Percentiles rank a stretch among this genome's conserved stretches.
phyloP scores from a whole-genome alignment of 2,797 vertebrate species.

The Emydoidea blandingii region DNA sequence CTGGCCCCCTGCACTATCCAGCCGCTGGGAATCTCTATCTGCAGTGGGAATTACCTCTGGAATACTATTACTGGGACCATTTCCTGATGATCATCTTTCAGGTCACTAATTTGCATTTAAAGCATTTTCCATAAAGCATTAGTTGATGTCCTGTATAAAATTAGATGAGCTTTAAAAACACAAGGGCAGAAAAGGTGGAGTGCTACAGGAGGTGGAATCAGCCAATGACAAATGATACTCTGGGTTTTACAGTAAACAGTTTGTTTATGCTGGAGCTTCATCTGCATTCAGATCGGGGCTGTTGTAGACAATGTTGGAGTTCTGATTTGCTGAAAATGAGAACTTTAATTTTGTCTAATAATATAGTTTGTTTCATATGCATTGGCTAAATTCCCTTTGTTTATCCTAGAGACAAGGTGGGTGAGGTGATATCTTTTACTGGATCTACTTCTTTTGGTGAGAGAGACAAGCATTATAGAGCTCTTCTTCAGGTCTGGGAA shows the following conservation, averaged over 20 bases:
- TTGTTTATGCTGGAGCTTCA: not conserved
- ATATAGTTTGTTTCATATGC: not conserved
- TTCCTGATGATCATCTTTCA: not conserved
- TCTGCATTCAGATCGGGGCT: rapidly evolving
- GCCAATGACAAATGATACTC: not conserved
- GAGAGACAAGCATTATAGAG: not conserved
- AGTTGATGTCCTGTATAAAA: rapidly evolving
- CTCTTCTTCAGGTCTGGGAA: not conserved
- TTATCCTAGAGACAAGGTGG: not conserved
- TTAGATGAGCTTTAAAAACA: not conserved
- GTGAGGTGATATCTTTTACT: not conserved
- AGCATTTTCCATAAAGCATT: not conserved
- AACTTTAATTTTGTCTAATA: not conserved
- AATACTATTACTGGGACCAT: not conserved
- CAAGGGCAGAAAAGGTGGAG: rapidly evolving
- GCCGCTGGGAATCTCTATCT: not conserved
- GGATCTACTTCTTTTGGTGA: not conserved
- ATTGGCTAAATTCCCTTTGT: not conserved
- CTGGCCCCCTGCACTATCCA: not conserved
- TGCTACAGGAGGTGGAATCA: not conserved
- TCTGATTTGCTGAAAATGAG: not conserved
- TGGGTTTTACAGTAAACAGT: not conserved
- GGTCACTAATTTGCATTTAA: not conserved
- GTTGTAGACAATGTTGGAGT: rapidly evolving
- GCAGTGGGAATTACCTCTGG: not conserved